Base-by-base conservation (phyloP, 2,888 invertebrate genomes). In the Drosophila barbarae region DNA sequence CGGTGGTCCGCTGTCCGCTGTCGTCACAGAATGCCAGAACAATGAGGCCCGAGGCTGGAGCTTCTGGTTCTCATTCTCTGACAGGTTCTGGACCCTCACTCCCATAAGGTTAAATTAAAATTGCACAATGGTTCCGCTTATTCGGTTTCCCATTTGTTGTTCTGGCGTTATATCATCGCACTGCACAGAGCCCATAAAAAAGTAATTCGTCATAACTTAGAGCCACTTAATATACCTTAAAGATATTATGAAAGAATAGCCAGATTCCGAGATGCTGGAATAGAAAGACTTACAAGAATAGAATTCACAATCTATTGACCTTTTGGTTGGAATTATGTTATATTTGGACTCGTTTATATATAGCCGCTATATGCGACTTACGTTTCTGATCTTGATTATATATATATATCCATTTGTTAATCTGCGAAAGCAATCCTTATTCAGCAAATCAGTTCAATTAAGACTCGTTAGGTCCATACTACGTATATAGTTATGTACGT, bases 371-470 rank as follows among this genome's bases (percentile, higher is more conserved):
- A 28, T 59, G 49, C 41, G 50, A 23, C 18, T 51, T 21, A 51
- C 28, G 32, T 32, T 55, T 55, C 54, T 36, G 28, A 36, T 42
- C 47, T 51, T 42, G 64, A 34, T 42, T 7, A 3, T 26, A 7
- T 54, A 23, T 57, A 28, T 58, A 46, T 46, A 35, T 52, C 66
- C 65, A 57, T 50, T 32, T 51, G 50, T 51, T 58, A 32, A 67
- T 50, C 41, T 52, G 39, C 51, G 54, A 57, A 41, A 51, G 49
- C 44, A 68, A 63, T 64, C 67, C 69, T 66, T 71, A 66, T 68
- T 64, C 65, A 74, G 54, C 56, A 51, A 76, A 82, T 74, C 76
- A 71, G 66, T 76, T 78, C 74, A 76, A 76, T 76, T 78, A 76
- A 78, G 76, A 66, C 67, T 76, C 53, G 72, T 76, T 76, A 63